Percentiles rank a stretch among this genome's conserved stretches.
phyloP scores from a whole-genome alignment of 2,888 invertebrate species.

The Cheilosia soror region DNA sequence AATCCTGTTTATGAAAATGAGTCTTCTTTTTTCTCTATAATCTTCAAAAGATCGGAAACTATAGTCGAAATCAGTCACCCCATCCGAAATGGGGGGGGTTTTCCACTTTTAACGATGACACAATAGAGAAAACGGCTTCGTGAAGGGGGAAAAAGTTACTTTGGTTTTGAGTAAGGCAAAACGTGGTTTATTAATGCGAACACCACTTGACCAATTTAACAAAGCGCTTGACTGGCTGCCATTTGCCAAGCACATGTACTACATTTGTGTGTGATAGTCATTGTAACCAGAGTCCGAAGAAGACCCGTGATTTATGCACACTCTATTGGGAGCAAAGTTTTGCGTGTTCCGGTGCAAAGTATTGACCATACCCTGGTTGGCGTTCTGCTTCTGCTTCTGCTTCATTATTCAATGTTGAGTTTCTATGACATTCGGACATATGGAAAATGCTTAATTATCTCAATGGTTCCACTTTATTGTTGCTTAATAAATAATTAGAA shows the following conservation, averaged over 20 bases:
- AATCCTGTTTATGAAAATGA: too few relatives aligned
- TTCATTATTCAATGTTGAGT: neutral
- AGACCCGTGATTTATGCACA: conserved; percentile 8
- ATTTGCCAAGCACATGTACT: too few relatives aligned
- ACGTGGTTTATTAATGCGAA: conserved; percentile 13
- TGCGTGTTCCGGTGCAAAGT: neutral
- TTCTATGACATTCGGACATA: neutral
- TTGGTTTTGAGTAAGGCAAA: neutral
- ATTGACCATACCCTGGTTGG: neutral
- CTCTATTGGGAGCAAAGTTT: neutral
- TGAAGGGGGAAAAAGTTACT: neutral
- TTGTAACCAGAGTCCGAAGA: neutral
- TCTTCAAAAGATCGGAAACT: too few relatives aligned
- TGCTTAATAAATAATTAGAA: too few relatives aligned
- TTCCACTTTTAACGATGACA: too few relatives aligned
- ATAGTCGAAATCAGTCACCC: too few relatives aligned
- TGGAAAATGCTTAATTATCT: too few relatives aligned
- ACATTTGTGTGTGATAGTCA: too few relatives aligned
- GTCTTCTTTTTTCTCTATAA: too few relatives aligned
- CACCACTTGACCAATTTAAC: conserved; percentile 29
- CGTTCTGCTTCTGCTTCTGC: neutral
- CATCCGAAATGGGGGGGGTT: too few relatives aligned
- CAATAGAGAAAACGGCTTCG: neutral
- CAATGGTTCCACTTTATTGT: too few relatives aligned
- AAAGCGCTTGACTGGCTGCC: neutral